A percentile compares a stretch with the other conserved stretches of the same genome.
phyloP scores from a whole-genome alignment of 2,113 vertebrate species.

The Neolamprologus brichardi region DNA sequence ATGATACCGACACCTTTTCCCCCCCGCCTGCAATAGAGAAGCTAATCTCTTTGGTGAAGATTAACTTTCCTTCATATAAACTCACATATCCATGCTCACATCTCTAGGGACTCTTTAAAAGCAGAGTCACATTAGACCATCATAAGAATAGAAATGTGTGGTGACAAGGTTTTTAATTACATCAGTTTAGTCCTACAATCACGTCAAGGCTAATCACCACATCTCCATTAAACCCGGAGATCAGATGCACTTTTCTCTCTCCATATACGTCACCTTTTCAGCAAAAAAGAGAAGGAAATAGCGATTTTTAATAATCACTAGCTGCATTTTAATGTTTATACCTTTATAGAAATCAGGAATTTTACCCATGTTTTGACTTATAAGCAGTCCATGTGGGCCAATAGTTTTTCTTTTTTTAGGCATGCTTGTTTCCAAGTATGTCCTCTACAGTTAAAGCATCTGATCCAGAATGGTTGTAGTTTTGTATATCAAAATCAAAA shows the following conservation, averaged over 20 bases:
- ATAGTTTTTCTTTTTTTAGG: neutral
- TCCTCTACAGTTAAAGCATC: neutral
- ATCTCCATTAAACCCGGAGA: constrained; percentile 30
- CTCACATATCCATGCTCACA: neutral
- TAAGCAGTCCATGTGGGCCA: accelerated
- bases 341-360: neutral
- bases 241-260: neutral
- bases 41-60: neutral
- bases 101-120: neutral
- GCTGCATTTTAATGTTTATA: accelerated
- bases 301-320: neutral
- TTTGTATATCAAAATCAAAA: neutral
- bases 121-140: neutral
- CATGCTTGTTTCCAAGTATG: neutral
- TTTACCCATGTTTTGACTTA: neutral
- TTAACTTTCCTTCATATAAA: neutral
- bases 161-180: constrained; percentile 38
- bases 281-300: neutral
- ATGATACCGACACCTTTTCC: neutral
- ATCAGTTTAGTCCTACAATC: constrained; percentile 27
- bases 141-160: neutral
- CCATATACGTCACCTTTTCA: neutral
- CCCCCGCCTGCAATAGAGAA: neutral
- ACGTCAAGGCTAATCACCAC: constrained; percentile 13
- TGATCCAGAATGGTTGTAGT: neutral